Evolutionary conservation across 2,888 invertebrate genomes (phyloP).

Genomic region (Panzeria rudis): DNA sequence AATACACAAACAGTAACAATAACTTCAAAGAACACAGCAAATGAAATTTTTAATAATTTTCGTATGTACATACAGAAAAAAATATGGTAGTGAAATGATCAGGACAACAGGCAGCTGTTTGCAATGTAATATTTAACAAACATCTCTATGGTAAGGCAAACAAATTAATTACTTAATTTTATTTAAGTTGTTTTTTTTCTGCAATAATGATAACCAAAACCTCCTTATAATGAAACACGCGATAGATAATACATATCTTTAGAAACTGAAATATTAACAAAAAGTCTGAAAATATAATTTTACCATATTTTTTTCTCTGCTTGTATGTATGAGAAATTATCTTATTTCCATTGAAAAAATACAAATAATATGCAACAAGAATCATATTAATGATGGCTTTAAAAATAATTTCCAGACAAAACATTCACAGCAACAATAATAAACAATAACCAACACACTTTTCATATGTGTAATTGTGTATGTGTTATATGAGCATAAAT

Average conservation of each 20-base stretch:
- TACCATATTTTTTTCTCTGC: neutral
- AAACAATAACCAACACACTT: slow-evolving; percentile 9
- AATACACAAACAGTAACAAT: slow-evolving; percentile 33
- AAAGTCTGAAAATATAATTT: too few relatives aligned
- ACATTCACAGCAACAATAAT: slow-evolving; percentile 41
- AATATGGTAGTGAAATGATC: neutral
- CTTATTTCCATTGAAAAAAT: neutral
- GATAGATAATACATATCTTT: too few relatives aligned
- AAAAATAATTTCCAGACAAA: slow-evolving; percentile 48
- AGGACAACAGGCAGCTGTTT: neutral
- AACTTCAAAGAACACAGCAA: slow-evolving; percentile 5
- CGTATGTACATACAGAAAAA: slow-evolving; percentile 6
- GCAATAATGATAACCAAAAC: too few relatives aligned
- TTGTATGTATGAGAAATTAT: neutral
- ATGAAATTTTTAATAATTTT: slow-evolving; percentile 58
- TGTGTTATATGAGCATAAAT: slow-evolving; percentile 11
- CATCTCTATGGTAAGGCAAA: too few relatives aligned
- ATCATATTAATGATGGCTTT: slow-evolving; percentile 20
- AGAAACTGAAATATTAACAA: too few relatives aligned
- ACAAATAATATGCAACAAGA: neutral
- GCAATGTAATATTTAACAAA: too few relatives aligned
- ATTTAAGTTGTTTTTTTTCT: too few relatives aligned
- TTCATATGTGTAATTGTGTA: neutral
- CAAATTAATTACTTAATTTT: too few relatives aligned
- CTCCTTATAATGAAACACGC: too few relatives aligned